A percentile compares a stretch with the other conserved stretches of the same genome.
These are phyloP conservation scores for Drosophila pseudoobscura DNA, from an alignment of 1,140 invertebrate species.

Conservation along the genomic window DNA sequence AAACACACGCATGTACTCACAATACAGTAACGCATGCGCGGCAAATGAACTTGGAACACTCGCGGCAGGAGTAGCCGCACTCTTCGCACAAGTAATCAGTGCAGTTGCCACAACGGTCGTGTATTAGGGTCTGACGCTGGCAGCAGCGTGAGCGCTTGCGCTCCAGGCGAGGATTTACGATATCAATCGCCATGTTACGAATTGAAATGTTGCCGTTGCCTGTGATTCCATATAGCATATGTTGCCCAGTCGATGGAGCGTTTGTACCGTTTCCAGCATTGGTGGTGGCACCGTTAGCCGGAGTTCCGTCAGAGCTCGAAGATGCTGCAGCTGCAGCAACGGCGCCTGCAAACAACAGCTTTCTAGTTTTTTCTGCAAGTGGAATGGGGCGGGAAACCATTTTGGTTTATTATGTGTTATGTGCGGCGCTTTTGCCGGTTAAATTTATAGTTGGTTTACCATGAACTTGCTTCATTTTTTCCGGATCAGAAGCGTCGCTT, in stretches of 20 bases:
- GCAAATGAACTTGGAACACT: slow-evolving; percentile 65
- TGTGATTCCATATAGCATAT: slow-evolving; percentile 32
- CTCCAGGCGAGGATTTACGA: slow-evolving; percentile 41
- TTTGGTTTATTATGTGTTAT: background rate
- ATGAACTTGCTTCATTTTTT: slow-evolving; percentile 68
- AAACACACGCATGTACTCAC: slow-evolving; percentile 45
- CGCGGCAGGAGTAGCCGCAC: slow-evolving; percentile 70
- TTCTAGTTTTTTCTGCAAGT: too few relatives aligned
- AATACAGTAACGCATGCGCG: slow-evolving; percentile 69
- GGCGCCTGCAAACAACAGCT: too few relatives aligned
- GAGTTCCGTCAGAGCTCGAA: background rate
- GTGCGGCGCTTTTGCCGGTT: background rate
- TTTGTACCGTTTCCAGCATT: background rate
- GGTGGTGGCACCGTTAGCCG: too few relatives aligned
- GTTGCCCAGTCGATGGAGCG: slow-evolving; percentile 10
- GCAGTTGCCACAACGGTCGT: slow-evolving; percentile 60
- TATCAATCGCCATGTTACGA: slow-evolving; percentile 47
- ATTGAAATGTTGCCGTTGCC: slow-evolving; percentile 55
- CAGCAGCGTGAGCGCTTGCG: slow-evolving; percentile 56
- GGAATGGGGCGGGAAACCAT: background rate
- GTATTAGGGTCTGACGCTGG: slow-evolving; percentile 50
- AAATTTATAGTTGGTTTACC: slow-evolving; percentile 40
- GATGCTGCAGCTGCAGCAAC: background rate
- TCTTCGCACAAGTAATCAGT: slow-evolving; percentile 65
- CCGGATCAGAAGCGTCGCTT: slow-evolving; percentile 42